Conservation (phyloP, 2,113 vertebrate species). For the Erinaceus europaeus region DNA sequence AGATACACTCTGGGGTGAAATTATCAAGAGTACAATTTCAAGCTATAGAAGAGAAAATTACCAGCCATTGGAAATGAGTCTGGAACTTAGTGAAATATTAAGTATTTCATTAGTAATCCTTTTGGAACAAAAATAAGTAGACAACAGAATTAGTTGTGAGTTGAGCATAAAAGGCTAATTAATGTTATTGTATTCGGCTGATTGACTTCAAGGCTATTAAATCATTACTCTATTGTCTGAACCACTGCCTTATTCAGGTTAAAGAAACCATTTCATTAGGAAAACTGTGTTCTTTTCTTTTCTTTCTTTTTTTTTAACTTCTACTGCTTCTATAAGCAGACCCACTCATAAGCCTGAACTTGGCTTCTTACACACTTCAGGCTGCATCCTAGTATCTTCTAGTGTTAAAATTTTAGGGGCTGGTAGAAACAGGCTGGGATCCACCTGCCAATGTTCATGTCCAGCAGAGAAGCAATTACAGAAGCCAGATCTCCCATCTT, state of each 20-base stretch:
- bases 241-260: conserved; percentile 70
- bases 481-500: no score
- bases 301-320: not conserved
- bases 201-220: conserved; percentile 81
- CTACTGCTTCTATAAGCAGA: not conserved
- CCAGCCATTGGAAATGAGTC: conserved; percentile 77
- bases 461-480: no score
- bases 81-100: conserved; percentile 78
- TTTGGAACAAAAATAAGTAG: conserved; percentile 83
- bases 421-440: no score
- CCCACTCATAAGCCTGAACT: not conserved
- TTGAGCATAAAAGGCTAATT: conserved; percentile 82
- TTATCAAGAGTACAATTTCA: conserved; percentile 82
- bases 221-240: conserved; percentile 80
- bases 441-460: no score
- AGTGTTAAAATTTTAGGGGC: not conserved
- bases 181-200: conserved; percentile 81
- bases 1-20: conserved; percentile 83
- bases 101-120: conserved; percentile 77
- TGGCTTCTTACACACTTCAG: not conserved
- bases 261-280: conserved; percentile 73
- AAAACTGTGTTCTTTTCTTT: conserved; percentile 47
- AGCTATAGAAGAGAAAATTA: conserved; percentile 82
- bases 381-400: not conserved
- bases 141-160: conserved; percentile 81